A percentile compares a stretch with the other conserved stretches of the same genome.
phyloP scores from a whole-genome alignment of 2,888 invertebrate species.

The Platycheirus albimanus region DNA sequence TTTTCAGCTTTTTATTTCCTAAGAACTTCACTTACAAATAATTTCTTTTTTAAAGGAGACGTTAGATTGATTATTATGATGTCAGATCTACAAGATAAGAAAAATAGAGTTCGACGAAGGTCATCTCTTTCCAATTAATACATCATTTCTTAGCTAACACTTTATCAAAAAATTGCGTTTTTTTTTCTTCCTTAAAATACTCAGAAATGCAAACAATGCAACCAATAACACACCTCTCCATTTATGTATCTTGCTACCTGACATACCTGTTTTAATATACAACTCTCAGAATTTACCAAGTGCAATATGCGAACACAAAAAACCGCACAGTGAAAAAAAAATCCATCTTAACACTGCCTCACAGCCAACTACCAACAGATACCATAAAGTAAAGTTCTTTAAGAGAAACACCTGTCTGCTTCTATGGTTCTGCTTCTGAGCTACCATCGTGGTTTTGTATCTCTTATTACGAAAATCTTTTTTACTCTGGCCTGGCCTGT shows the following conservation, averaged over 20 bases:
- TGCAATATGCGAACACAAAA: slow-evolving; percentile 40
- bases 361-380: background rate
- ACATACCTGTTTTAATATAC: slow-evolving; percentile 23
- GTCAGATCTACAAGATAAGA: no score
- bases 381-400: slow-evolving; percentile 28
- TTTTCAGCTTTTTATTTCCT: no score
- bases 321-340: background rate
- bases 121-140: no score
- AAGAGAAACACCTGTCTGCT: slow-evolving; percentile 66
- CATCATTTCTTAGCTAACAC: no score
- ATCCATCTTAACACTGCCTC: slow-evolving; percentile 7
- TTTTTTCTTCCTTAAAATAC: slow-evolving; percentile 8
- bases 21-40: no score
- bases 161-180: no score
- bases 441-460: background rate
- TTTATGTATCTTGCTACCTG: background rate
- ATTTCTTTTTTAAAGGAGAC: no score
- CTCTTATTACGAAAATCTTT: slow-evolving; percentile 50
- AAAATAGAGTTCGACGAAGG: no score
- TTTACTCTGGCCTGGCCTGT: no score
- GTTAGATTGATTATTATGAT: no score
- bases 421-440: background rate
- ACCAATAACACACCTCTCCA: background rate
- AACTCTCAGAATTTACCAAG: slow-evolving; percentile 14
- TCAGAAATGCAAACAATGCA: slow-evolving; percentile 10